These are phyloP conservation scores for Agrypnus murinus DNA, from an alignment of 2,888 invertebrate species.

Conservation along the genomic window DNA sequence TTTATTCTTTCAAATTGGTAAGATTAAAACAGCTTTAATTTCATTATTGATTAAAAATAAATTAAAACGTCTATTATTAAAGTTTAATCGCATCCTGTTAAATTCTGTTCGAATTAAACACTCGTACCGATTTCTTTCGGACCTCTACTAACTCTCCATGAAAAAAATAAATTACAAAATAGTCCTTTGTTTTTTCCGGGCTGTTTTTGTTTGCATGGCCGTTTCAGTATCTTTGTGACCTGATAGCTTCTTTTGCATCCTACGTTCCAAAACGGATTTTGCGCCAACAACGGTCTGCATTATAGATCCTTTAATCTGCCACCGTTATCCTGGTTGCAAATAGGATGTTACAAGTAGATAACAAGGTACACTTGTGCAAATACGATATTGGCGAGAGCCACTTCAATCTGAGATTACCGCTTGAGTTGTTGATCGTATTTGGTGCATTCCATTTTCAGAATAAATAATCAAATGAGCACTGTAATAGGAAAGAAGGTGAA, in stretches of 20 bases:
- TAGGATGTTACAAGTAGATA: slow-evolving; percentile 23
- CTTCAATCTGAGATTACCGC: slow-evolving; percentile 27
- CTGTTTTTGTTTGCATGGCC: background rate
- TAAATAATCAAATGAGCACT: slow-evolving; percentile 11
- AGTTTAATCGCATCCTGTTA: no score
- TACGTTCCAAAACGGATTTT: slow-evolving; percentile 14
- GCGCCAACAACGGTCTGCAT: slow-evolving; percentile 22
- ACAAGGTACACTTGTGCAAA: slow-evolving; percentile 28
- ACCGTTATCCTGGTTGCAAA: slow-evolving; percentile 22
- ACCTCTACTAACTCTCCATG: no score
- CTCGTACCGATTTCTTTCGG: no score
- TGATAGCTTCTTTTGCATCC: slow-evolving; percentile 16
- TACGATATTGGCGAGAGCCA: slow-evolving; percentile 26
- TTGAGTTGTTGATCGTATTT: slow-evolving; percentile 22
- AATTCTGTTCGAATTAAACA: no score
- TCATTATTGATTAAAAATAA: no score
- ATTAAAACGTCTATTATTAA: no score
- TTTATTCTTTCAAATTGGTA: no score
- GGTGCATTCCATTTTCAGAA: slow-evolving; percentile 5
- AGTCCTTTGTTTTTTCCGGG: background rate
- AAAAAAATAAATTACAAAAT: background rate
- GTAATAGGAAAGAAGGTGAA: background rate
- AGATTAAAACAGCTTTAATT: no score
- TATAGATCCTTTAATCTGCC: slow-evolving; percentile 25
- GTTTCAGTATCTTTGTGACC: background rate